Percentiles rank a stretch among this genome's conserved stretches.
phyloP scores from a whole-genome alignment of 2,888 invertebrate species.

The Ophraella communa region DNA sequence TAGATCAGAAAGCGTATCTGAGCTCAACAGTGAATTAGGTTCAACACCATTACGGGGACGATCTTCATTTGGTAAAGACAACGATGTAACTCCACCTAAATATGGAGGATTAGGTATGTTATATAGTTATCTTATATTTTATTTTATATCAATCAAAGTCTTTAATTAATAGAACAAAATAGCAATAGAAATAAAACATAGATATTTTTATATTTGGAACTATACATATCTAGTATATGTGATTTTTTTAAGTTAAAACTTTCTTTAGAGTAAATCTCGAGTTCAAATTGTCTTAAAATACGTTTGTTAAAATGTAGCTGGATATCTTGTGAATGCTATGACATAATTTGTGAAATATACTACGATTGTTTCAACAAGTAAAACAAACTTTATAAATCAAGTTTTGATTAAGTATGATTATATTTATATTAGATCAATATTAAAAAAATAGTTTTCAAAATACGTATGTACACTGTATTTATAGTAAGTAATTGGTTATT shows the following conservation, averaged over 20 bases:
- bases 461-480: no score
- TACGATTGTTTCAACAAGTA: no score
- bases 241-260: conserved; percentile 3
- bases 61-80: conserved; percentile 57
- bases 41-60: conserved; percentile 53
- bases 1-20: conserved; percentile 84
- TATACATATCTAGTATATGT: neutral
- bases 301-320: neutral
- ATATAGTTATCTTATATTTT: neutral
- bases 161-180: neutral
- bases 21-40: conserved; percentile 72
- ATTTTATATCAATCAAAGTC: conserved; percentile 5
- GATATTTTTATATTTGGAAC: conserved; percentile 10
- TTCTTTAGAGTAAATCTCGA: neutral
- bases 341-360: no score
- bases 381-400: no score
- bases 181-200: conserved; percentile 6
- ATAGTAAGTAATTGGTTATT: no score
- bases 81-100: conserved; percentile 70
- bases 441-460: no score
- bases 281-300: neutral
- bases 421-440: no score
- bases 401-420: neutral
- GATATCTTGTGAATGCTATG: neutral
- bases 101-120: conserved; percentile 83